phyloP scores from a whole-genome alignment of 2,888 invertebrate genomes.

The Camponotus fellah region DNA sequence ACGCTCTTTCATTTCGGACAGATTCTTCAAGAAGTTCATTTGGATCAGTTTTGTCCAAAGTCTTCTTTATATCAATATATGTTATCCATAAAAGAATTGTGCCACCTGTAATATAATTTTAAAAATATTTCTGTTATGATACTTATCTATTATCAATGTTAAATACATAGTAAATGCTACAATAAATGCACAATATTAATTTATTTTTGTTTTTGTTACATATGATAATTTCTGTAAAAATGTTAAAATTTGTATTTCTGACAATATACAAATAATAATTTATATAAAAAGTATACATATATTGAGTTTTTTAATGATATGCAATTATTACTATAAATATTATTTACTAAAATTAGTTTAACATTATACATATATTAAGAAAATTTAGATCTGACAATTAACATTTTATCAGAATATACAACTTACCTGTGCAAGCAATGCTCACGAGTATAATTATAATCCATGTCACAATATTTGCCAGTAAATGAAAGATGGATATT shows the following conservation, averaged over 20 bases:
- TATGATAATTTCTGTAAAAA: neutral
- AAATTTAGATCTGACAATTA: neutral
- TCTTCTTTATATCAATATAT: constrained; percentile 91
- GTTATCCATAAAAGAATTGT: constrained; percentile 96
- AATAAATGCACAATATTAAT: neutral
- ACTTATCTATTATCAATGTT: neutral
- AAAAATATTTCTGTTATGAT: neutral
- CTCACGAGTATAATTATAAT: constrained; percentile 94
- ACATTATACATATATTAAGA: neutral
- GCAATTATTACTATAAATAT: constrained; percentile 2
- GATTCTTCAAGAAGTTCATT: constrained; percentile 90
- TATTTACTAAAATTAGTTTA: neutral
- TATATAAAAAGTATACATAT: neutral
- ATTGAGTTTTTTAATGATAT: neutral
- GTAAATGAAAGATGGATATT: constrained; percentile 93
- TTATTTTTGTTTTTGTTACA: constrained; percentile 9
- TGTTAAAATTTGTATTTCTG: neutral
- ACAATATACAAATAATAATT: neutral
- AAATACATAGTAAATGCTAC: neutral
- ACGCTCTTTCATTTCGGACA: constrained; percentile 94
- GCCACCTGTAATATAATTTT: constrained; percentile 85
- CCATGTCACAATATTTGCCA: constrained; percentile 95
- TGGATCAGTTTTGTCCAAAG: constrained; percentile 87
- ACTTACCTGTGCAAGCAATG: constrained; percentile 90
- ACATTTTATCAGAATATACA: constrained; percentile 3